phyloP scores from a whole-genome alignment of 2,888 invertebrate species.

The Scaptomyza polygonia region DNA sequence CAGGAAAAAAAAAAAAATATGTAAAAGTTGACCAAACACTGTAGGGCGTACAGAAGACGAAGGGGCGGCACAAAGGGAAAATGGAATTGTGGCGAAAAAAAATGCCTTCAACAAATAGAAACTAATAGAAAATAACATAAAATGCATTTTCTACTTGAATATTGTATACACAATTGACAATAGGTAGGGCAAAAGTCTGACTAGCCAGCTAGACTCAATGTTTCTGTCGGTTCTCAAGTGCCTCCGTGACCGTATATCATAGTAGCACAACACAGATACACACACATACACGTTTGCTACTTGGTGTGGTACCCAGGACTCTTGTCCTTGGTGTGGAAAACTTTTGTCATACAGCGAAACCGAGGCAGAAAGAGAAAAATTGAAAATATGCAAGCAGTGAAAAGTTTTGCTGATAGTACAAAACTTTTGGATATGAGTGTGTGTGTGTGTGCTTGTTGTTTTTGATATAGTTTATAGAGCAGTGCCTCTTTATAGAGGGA shows the following conservation, averaged over 20 bases:
- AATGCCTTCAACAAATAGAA: slow-evolving; percentile 43
- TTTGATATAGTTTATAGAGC: slow-evolving; percentile 29
- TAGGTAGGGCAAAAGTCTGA: slow-evolving; percentile 32
- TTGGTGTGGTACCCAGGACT: slow-evolving; percentile 40
- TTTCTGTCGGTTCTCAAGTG: slow-evolving; percentile 20
- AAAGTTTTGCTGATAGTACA: slow-evolving; percentile 62
- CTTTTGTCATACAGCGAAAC: slow-evolving; percentile 61
- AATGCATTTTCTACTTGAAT: slow-evolving; percentile 44
- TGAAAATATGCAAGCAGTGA: slow-evolving; percentile 71
- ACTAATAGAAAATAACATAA: slow-evolving; percentile 46
- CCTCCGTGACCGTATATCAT: slow-evolving; percentile 48
- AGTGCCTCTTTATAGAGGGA: slow-evolving; percentile 1
- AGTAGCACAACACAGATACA: slow-evolving; percentile 28
- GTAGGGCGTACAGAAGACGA: background rate
- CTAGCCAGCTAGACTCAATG: background rate
- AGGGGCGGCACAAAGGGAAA: background rate
- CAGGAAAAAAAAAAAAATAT: slow-evolving; percentile 38
- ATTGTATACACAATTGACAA: slow-evolving; percentile 41
- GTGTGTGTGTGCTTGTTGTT: slow-evolving; percentile 21
- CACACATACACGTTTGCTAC: slow-evolving; percentile 5
- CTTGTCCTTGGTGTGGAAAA: slow-evolving; percentile 75
- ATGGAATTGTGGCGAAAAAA: slow-evolving; percentile 36
- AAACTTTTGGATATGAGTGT: slow-evolving; percentile 15
- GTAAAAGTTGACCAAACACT: slow-evolving; percentile 19
- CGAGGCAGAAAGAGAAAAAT: slow-evolving; percentile 49